Percentiles rank a stretch among this genome's conserved stretches.
Evolutionary conservation across 2,888 invertebrate genomes (phyloP).

Genomic region (Nezara viridula): DNA sequence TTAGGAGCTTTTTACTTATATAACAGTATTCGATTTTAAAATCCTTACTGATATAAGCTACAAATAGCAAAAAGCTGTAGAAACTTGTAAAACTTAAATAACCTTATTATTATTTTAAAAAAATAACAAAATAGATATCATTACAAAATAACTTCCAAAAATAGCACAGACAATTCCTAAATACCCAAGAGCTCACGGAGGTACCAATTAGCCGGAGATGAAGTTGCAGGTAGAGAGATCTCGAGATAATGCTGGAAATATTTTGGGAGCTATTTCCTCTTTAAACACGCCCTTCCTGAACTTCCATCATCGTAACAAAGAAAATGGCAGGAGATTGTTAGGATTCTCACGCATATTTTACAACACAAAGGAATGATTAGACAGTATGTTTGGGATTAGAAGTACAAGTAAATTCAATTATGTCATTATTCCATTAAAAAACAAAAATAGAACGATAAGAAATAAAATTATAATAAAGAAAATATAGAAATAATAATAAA

Average conservation of each 20-base stretch:
- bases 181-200: neutral
- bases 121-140: too few relatives aligned
- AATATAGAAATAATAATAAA: too few relatives aligned
- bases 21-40: too few relatives aligned
- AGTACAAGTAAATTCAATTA: neutral
- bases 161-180: neutral
- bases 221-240: slow-evolving; percentile 16
- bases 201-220: neutral
- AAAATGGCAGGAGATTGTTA: neutral
- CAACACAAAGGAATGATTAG: neutral
- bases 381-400: neutral
- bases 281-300: slow-evolving; percentile 3
- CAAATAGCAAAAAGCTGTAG: too few relatives aligned
- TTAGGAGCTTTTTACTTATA: too few relatives aligned
- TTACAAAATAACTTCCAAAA: neutral
- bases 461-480: too few relatives aligned
- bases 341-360: neutral
- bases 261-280: neutral
- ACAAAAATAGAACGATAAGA: too few relatives aligned
- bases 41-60: too few relatives aligned
- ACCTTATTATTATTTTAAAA: too few relatives aligned
- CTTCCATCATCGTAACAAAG: neutral
- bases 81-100: too few relatives aligned
- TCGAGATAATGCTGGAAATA: neutral
- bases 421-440: too few relatives aligned